These are phyloP conservation scores for Sepioteuthis lessoniana DNA, from an alignment of 2,888 invertebrate genomes.

Conservation along the genomic window DNA sequence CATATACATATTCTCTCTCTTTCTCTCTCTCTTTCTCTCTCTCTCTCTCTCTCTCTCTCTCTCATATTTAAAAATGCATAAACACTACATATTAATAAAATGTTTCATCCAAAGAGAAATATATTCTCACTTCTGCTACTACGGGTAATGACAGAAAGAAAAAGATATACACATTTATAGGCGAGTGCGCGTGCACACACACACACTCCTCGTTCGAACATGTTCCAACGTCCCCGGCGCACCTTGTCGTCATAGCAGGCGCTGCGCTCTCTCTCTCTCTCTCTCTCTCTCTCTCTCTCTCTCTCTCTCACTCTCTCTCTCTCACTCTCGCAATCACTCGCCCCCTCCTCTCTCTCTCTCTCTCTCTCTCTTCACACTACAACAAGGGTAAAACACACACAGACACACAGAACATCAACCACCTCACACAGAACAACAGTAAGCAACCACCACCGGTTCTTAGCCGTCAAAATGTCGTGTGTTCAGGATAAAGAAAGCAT, in stretches of 20 bases:
- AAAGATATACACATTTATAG: background rate
- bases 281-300: background rate
- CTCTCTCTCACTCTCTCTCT: background rate
- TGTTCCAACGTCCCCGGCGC: background rate
- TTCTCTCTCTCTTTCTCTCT: too few species aligned
- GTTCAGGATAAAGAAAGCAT: slow-evolving; percentile 38
- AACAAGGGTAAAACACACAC: background rate
- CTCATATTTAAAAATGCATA: too few species aligned
- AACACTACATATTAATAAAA: too few species aligned
- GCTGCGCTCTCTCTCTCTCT: background rate
- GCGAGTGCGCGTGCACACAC: background rate
- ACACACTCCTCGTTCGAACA: background rate
- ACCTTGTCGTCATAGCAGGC: background rate
- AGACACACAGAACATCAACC: background rate
- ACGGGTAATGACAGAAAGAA: background rate
- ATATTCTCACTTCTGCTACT: background rate
- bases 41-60: too few species aligned
- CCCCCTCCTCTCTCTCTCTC: background rate
- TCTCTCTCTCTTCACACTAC: too few species aligned
- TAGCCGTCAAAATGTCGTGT: slow-evolving; percentile 39
- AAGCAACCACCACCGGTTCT: background rate
- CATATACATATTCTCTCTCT: too few species aligned
- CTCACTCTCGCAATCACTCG: background rate
- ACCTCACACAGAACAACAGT: background rate
- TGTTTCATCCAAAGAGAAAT: background rate